phyloP scores from a whole-genome alignment of 2,797 vertebrate species.

The Orestias chungarensis region DNA sequence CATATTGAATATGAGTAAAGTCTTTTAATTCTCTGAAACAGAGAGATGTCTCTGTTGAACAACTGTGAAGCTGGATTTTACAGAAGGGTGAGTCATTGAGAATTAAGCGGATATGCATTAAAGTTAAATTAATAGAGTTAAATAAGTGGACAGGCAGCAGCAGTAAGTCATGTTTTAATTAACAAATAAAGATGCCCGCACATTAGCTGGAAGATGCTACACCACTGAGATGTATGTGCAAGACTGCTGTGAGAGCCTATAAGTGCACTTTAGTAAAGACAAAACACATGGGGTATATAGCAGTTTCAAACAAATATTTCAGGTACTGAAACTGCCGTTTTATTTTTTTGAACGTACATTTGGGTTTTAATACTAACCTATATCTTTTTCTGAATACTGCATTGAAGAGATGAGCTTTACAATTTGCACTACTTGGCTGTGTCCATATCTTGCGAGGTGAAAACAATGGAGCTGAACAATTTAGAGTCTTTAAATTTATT shows the following conservation, averaged over 20 bases:
- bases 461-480: background rate
- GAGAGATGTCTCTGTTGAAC: background rate
- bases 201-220: conserved; percentile 1
- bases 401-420: background rate
- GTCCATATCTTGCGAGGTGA: background rate
- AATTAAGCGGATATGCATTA: background rate
- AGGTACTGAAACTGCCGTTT: background rate
- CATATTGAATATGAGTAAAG: too few species aligned
- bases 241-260: background rate
- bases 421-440: background rate
- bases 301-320: background rate
- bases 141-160: background rate
- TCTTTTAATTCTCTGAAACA: background rate
- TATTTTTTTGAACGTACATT: background rate
- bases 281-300: background rate
- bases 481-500: too few species aligned
- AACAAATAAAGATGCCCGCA: conserved; percentile 12
- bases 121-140: background rate
- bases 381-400: background rate
- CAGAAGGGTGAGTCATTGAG: background rate
- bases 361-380: background rate
- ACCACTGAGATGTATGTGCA: conserved; percentile 3
- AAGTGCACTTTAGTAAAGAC: conserved; percentile 3
- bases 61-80: background rate
- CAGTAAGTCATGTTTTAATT: background rate